Percentiles rank a stretch among this genome's conserved stretches.
phyloP scores from a whole-genome alignment of 2,888 invertebrate species.

The Leucophenga montana region DNA sequence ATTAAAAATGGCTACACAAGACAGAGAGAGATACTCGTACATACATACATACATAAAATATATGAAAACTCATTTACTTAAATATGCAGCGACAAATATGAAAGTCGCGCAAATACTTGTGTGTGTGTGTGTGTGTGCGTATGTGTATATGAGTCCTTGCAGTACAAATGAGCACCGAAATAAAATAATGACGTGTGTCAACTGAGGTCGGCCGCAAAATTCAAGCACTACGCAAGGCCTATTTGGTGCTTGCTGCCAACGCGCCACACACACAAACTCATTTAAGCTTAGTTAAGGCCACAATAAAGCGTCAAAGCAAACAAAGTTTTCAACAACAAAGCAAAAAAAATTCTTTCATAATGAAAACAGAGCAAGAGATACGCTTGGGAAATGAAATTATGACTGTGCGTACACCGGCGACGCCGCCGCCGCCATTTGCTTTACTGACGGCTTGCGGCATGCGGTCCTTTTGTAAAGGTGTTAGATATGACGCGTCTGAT shows the following conservation, averaged over 20 bases:
- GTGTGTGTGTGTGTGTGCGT: not conserved
- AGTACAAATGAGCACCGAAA: constrained; percentile 7
- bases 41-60: too few relatives aligned
- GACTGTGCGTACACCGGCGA: constrained; percentile 62
- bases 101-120: not conserved
- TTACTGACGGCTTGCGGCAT: not conserved
- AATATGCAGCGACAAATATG: constrained; percentile 1
- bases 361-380: constrained; percentile 33
- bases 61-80: not conserved
- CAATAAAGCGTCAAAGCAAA: too few relatives aligned
- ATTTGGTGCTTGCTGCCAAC: constrained; percentile 63
- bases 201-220: not conserved
- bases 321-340: not conserved
- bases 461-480: constrained; percentile 66
- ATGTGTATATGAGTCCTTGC: too few relatives aligned
- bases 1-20: not conserved
- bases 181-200: constrained; percentile 22
- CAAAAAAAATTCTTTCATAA: constrained; percentile 65
- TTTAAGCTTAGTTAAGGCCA: too few relatives aligned
- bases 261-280: too few relatives aligned
- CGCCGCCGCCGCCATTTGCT: constrained; percentile 51
- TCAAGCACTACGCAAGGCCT: constrained; percentile 39
- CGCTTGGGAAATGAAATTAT: constrained; percentile 61
- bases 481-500: constrained; percentile 69
- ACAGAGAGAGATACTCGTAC: too few relatives aligned